A percentile compares a stretch with the other conserved stretches of the same genome.
Conservation (phyloP, 2,888 invertebrate genomes). For the Gymnosoma rotundatum region DNA sequence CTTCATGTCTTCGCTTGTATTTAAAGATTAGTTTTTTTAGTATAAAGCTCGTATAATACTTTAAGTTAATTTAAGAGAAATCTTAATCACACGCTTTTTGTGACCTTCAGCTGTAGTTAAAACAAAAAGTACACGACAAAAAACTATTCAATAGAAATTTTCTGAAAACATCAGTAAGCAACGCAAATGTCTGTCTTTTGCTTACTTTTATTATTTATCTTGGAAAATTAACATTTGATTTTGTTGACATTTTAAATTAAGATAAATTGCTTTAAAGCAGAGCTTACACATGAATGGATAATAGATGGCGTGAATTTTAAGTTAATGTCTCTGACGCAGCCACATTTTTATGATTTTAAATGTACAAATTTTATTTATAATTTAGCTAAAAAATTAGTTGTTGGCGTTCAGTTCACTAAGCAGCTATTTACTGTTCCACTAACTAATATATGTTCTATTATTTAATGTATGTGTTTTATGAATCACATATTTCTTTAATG, state of each 20-base stretch:
- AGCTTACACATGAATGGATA: conserved; percentile 36
- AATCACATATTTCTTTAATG: neutral
- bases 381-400: neutral
- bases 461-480: neutral
- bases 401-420: neutral
- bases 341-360: neutral
- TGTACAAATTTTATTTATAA: neutral
- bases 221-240: conserved; percentile 60
- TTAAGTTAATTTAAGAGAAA: too few relatives aligned
- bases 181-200: conserved; percentile 34
- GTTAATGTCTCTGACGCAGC: too few relatives aligned
- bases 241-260: conserved; percentile 65
- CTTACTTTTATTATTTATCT: conserved; percentile 44
- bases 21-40: too few relatives aligned
- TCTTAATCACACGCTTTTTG: neutral
- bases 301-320: too few relatives aligned
- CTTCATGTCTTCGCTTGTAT: too few relatives aligned
- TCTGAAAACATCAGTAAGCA: neutral
- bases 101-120: conserved; percentile 53
- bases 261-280: conserved; percentile 58
- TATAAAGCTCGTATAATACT: too few relatives aligned
- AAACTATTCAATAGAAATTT: neutral
- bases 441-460: neutral
- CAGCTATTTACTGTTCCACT: neutral
- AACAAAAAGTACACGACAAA: conserved; percentile 1